A percentile compares a stretch with the other conserved stretches of the same genome.
These are phyloP conservation scores for Trichogramma pretiosum DNA, from an alignment of 1,140 invertebrate species.

Conservation along the genomic window DNA sequence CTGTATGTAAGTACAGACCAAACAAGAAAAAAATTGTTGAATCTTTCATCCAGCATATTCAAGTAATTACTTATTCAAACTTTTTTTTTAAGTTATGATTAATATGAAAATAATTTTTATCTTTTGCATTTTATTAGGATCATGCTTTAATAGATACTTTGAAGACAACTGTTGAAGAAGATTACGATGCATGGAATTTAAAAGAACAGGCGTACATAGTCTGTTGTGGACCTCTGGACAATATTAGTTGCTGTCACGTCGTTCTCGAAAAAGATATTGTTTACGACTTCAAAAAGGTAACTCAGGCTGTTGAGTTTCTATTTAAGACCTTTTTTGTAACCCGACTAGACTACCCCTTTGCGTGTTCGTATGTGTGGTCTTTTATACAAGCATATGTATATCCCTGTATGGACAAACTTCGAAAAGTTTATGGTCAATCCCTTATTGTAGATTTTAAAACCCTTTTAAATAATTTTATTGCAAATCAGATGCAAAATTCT, in stretches of 20 bases:
- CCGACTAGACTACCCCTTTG: conserved; percentile 7
- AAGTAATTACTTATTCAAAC: no score
- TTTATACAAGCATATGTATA: conserved; percentile 13
- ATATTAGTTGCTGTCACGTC: conserved; percentile 1
- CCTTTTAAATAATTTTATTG: no score
- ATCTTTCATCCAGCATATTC: no score
- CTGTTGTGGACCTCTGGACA: not conserved
- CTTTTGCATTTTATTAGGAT: no score
- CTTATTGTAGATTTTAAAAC: not conserved
- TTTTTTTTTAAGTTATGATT: no score
- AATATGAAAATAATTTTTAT: no score
- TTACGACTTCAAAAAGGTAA: not conserved
- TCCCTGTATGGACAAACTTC: conserved; percentile 1
- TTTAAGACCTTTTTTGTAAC: conserved; percentile 13
- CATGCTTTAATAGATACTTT: no score
- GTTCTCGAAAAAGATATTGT: not conserved
- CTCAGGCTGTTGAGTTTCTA: conserved; percentile 11
- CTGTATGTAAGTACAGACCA: no score
- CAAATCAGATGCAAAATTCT: no score
- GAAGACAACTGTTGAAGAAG: no score
- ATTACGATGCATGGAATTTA: no score
- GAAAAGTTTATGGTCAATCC: not conserved
- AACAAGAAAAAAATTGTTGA: no score
- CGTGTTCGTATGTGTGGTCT: conserved; percentile 10
- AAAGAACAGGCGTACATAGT: not conserved